phyloP scores from a whole-genome alignment of 2,888 invertebrate species.

The Xanthia togata region DNA sequence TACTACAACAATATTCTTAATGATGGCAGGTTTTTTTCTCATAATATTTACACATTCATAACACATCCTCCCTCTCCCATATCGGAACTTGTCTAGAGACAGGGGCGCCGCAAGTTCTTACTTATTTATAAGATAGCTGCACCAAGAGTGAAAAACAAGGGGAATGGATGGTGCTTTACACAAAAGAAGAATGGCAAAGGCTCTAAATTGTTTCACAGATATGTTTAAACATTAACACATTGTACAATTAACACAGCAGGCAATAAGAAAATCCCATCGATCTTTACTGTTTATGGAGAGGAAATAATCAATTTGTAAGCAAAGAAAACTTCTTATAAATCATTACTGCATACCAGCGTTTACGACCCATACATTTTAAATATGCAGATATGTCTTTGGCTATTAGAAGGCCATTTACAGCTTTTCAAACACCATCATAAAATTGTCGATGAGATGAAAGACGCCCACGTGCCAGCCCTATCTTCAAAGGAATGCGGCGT shows the following conservation, averaged over 20 bases:
- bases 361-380: slow-evolving; percentile 36
- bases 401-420: slow-evolving; percentile 27
- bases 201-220: too few relatives aligned
- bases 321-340: slow-evolving; percentile 10
- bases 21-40: slow-evolving; percentile 70
- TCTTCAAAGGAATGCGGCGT: slow-evolving; percentile 74
- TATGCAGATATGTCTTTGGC: slow-evolving; percentile 35
- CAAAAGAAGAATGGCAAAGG: too few relatives aligned
- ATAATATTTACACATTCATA: slow-evolving; percentile 83
- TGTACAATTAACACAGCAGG: too few relatives aligned
- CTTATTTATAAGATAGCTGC: slow-evolving; percentile 55
- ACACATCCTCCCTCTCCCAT: slow-evolving; percentile 80
- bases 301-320: slow-evolving; percentile 19
- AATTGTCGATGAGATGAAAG: slow-evolving; percentile 46
- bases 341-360: slow-evolving; percentile 34
- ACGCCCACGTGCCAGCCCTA: slow-evolving; percentile 65
- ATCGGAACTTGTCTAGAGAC: slow-evolving; percentile 69
- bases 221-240: too few relatives aligned
- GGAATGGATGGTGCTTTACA: slow-evolving; percentile 14
- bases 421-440: slow-evolving; percentile 40
- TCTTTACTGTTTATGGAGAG: slow-evolving; percentile 8
- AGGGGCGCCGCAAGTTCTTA: slow-evolving; percentile 69
- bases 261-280: background rate
- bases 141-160: slow-evolving; percentile 37
- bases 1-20: slow-evolving; percentile 68